phyloP scores from a whole-genome alignment of 2,888 invertebrate genomes.

The Thecophora atra region DNA sequence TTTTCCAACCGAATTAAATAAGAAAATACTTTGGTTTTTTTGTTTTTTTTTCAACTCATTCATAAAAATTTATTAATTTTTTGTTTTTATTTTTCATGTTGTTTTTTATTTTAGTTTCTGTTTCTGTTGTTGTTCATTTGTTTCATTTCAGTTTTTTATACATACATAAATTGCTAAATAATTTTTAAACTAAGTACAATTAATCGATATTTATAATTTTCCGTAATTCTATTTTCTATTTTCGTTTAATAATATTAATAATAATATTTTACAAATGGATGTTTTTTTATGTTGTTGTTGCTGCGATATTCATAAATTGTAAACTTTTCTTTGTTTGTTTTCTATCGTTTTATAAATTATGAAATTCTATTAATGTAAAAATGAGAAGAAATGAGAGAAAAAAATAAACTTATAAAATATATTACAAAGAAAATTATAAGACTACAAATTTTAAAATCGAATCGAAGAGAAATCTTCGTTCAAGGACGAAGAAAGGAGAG shows the following conservation, averaged over 20 bases:
- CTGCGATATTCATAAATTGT: slow-evolving; percentile 25
- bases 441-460: too few species aligned
- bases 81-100: slow-evolving; percentile 52
- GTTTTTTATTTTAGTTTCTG: slow-evolving; percentile 43
- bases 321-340: slow-evolving; percentile 36
- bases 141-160: slow-evolving; percentile 53
- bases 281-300: slow-evolving; percentile 43
- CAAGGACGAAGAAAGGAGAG: too few species aligned
- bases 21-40: slow-evolving; percentile 44
- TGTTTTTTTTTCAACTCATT: slow-evolving; percentile 59
- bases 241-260: neutral
- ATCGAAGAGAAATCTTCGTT: too few species aligned
- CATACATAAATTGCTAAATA: slow-evolving; percentile 60
- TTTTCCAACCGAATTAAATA: slow-evolving; percentile 39
- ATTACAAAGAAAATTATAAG: neutral
- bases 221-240: slow-evolving; percentile 38
- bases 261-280: slow-evolving; percentile 46
- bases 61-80: slow-evolving; percentile 60
- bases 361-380: slow-evolving; percentile 39
- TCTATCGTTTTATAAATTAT: slow-evolving; percentile 50
- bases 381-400: slow-evolving; percentile 24
- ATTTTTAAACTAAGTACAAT: slow-evolving; percentile 60
- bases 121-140: slow-evolving; percentile 37
- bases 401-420: slow-evolving; percentile 18
- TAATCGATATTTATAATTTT: slow-evolving; percentile 46